phyloP scores from a whole-genome alignment of 2,888 invertebrate species.

The Synergus laeviventris region DNA sequence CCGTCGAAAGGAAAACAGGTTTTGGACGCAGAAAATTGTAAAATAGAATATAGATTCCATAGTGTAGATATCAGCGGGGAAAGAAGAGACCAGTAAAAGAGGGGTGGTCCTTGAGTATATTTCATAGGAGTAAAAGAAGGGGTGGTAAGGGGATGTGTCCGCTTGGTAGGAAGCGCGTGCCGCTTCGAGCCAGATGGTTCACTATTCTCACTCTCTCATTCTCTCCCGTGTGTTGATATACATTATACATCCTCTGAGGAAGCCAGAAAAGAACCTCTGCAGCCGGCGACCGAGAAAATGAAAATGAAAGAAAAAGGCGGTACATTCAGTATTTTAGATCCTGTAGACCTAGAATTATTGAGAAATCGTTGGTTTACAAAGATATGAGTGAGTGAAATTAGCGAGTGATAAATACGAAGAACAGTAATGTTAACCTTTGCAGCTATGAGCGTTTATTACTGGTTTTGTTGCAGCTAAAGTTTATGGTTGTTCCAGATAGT shows the following conservation, averaged over 20 bases:
- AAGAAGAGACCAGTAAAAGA: slow-evolving; percentile 53
- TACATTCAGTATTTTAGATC: neutral
- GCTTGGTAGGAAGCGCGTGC: slow-evolving; percentile 59
- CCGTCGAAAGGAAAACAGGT: slow-evolving; percentile 7
- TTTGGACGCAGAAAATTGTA: neutral
- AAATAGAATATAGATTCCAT: neutral
- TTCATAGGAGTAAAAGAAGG: slow-evolving; percentile 35
- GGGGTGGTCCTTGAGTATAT: slow-evolving; percentile 36
- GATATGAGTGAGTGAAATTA: neutral
- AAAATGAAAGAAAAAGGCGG: slow-evolving; percentile 28
- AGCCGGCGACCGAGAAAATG: slow-evolving; percentile 11
- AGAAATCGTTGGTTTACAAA: neutral
- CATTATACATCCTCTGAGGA: slow-evolving; percentile 11
- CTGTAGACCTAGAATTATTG: neutral
- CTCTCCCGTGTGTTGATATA: neutral
- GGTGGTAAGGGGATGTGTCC: slow-evolving; percentile 44
- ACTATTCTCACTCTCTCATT: slow-evolving; percentile 5
- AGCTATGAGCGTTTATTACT: neutral
- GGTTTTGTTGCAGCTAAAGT: neutral
- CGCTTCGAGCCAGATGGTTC: slow-evolving; percentile 60
- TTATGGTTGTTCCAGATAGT: neutral
- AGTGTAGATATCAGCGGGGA: slow-evolving; percentile 30
- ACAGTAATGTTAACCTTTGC: neutral
- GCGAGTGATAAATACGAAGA: neutral
- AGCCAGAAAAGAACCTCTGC: slow-evolving; percentile 18